A percentile compares a stretch with the other conserved stretches of the same genome.
phyloP scores from a whole-genome alignment of 2,888 invertebrate genomes.

The Actias luna region DNA sequence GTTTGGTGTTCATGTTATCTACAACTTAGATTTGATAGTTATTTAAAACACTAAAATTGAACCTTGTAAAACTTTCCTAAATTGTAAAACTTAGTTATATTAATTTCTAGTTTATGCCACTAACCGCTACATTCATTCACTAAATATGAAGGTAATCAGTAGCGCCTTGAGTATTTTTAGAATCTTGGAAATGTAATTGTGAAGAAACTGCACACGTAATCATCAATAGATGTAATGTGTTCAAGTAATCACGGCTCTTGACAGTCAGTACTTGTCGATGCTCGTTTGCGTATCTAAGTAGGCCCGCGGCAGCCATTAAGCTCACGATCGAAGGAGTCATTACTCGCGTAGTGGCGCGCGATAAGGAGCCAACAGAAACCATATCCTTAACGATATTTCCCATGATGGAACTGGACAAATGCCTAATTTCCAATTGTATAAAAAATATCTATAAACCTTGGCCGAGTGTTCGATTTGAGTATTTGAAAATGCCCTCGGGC shows the following conservation, averaged over 20 bases:
- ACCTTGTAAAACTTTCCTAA: not conserved
- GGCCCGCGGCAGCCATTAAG: conserved; percentile 77
- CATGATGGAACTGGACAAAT: conserved; percentile 65
- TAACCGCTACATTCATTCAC: no score
- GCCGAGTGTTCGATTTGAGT: conserved; percentile 34
- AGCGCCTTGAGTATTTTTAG: not conserved
- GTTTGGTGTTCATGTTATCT: not conserved
- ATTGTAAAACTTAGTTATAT: not conserved
- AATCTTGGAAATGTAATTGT: not conserved
- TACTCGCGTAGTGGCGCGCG: conserved; percentile 72
- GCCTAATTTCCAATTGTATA: conserved; percentile 45
- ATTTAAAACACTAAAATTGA: not conserved
- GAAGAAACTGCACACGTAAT: conserved; percentile 23
- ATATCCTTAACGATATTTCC: conserved; percentile 66
- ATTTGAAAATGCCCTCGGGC: conserved; percentile 2
- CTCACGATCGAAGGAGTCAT: conserved; percentile 77
- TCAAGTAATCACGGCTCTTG: conserved; percentile 55
- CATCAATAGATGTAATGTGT: conserved; percentile 49
- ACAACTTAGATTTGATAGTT: not conserved
- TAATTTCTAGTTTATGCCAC: not conserved
- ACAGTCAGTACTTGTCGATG: conserved; percentile 61
- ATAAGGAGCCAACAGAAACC: conserved; percentile 67
- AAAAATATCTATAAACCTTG: conserved; percentile 40
- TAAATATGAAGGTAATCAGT: no score
- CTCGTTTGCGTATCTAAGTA: conserved; percentile 82